These are phyloP conservation scores for Poecilia gillii DNA, from an alignment of 2,797 vertebrate species.

Conservation along the genomic window DNA sequence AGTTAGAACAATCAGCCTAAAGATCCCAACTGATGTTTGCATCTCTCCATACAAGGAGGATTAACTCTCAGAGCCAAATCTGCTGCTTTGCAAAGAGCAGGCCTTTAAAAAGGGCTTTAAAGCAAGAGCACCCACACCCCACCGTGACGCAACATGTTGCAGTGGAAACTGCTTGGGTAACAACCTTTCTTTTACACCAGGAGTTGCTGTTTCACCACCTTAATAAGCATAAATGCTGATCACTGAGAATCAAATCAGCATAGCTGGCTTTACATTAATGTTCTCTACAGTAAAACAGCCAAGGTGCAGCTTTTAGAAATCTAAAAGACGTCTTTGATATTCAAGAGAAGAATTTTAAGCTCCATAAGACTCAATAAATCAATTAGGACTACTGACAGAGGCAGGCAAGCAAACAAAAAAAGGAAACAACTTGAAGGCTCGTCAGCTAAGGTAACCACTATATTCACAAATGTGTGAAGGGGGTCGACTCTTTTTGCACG, in stretches of 20 bases:
- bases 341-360: slow-evolving; percentile 64
- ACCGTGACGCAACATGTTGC: slow-evolving; percentile 81
- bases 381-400: slow-evolving; percentile 42
- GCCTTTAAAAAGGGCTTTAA: slow-evolving; percentile 72
- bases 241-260: slow-evolving; percentile 64
- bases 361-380: slow-evolving; percentile 48
- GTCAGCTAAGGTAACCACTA: slow-evolving; percentile 8
- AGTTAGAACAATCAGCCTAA: slow-evolving; percentile 71
- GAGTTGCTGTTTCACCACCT: slow-evolving; percentile 74
- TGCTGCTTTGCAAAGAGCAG: slow-evolving; percentile 71
- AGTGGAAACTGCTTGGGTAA: slow-evolving; percentile 73
- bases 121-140: slow-evolving; percentile 68
- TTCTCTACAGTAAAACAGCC: slow-evolving; percentile 70
- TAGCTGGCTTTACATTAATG: slow-evolving; percentile 69
- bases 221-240: slow-evolving; percentile 79
- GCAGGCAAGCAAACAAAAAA: slow-evolving; percentile 32
- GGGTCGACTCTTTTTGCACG: background rate
- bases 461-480: background rate
- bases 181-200: slow-evolving; percentile 65
- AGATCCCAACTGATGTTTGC: slow-evolving; percentile 72
- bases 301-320: slow-evolving; percentile 66
- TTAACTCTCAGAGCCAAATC: slow-evolving; percentile 73
- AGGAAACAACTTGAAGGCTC: slow-evolving; percentile 25
- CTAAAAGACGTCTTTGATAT: slow-evolving; percentile 61
- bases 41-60: slow-evolving; percentile 71